A percentile compares a stretch with the other conserved stretches of the same genome.
Conservation (phyloP, 2,888 invertebrate species). For the Mongoloraphidia duomilia region DNA sequence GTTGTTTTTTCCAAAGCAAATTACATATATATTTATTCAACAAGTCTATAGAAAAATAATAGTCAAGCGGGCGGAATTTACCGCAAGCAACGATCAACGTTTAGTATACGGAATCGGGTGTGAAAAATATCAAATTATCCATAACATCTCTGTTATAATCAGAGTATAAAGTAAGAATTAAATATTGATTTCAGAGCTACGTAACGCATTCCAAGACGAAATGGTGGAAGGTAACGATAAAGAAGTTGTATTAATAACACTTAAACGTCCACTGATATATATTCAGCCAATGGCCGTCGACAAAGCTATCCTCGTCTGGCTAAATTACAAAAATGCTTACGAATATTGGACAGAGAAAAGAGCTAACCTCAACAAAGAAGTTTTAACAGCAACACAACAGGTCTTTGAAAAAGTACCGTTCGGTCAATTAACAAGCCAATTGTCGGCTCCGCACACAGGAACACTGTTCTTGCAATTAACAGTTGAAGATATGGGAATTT, state of each 20-base stretch:
- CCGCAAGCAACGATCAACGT: no score
- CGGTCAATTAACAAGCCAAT: conserved; percentile 63
- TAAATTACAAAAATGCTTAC: conserved; percentile 98
- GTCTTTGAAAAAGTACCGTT: conserved; percentile 62
- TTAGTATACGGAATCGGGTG: no score
- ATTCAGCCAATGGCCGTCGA: conserved; percentile 96
- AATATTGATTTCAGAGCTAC: conserved; percentile 32
- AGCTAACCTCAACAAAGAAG: conserved; percentile 79
- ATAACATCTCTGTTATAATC: neutral
- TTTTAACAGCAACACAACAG: conserved; percentile 59
- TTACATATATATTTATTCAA: no score
- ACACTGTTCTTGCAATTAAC: conserved; percentile 87
- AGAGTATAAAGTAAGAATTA: neutral
- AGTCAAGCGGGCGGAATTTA: no score
- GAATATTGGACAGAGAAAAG: conserved; percentile 98
- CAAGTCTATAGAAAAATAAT: no score
- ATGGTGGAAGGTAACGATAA: conserved; percentile 68
- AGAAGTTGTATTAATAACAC: conserved; percentile 76
- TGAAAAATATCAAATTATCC: no score
- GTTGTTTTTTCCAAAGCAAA: no score
- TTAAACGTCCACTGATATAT: conserved; percentile 88
- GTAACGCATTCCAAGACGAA: conserved; percentile 82
- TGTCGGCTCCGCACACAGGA: conserved; percentile 68
- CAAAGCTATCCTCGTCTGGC: conserved; percentile 95
- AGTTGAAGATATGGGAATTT: conserved; percentile 93